Base-by-base conservation (phyloP, 2,113 vertebrate species). In the Phaethon lepturus region DNA sequence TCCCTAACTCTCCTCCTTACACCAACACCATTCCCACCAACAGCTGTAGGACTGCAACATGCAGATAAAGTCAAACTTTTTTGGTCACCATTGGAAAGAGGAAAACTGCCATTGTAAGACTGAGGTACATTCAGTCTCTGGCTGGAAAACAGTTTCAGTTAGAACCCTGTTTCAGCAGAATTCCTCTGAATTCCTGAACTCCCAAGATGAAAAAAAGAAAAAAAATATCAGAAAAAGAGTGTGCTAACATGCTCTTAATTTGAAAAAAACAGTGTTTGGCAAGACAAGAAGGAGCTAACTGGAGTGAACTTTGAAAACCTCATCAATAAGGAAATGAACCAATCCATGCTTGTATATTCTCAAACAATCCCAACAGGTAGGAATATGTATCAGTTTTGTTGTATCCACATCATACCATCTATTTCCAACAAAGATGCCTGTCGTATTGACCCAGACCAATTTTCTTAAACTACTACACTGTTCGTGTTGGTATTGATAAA, bases 361-460 rank as follows among this genome's bases (percentile, higher is more conserved):
- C 14, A 80, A 76, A 64, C 3, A 49, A 5, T 3, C 8, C 8
- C 25, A 82, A 14, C 6, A 63, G 9, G 10, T 28, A 77, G 38
- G 42, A 88, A 75, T 2, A 17, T 52, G 16, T 58, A 52, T 59
- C 23, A 35, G 18, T 62, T 93, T 84, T 84, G 9, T 40, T 55
- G 13, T 17, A 83, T 15, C 17, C 33, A 24, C 10, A 31, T 29
- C 28, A 60, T 2, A 69, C 0, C 0, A 2, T 18, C 6, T 67
- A 35, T 31, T 33, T 79, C 50, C 33, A 64, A 77, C 29, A 88
- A 49, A 25, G 2, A 42, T 12, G 5, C 1, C 24, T 29, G 6
- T 29, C 0, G 0, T 44, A 72, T 52, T 49, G 12, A 42, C 28
- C 25, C 6, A 58, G 35, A 7, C 2, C 1, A 6, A 13, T 53